These are phyloP conservation scores for Zaprionus africanus DNA, from an alignment of 1,140 invertebrate species.

Conservation along the genomic window DNA sequence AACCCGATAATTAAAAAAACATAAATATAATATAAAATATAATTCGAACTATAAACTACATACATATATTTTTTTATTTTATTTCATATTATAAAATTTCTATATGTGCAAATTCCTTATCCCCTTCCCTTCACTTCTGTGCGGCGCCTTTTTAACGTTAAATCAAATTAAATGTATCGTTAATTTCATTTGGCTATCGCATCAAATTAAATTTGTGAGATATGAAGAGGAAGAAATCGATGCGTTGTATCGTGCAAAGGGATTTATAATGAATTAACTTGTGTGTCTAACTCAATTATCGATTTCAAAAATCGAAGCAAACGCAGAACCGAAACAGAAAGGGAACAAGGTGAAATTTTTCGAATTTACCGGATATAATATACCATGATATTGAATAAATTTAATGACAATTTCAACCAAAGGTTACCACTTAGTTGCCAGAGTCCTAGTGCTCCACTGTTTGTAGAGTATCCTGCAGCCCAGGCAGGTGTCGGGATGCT, in stretches of 20 bases:
- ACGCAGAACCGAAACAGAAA: too few relatives aligned
- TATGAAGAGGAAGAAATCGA: conserved; percentile 8
- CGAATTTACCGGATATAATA: too few relatives aligned
- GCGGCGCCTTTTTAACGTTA: conserved; percentile 9
- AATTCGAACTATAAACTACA: too few relatives aligned
- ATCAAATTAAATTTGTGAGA: conserved; percentile 42
- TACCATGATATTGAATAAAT: too few relatives aligned
- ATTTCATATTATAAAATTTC: too few relatives aligned
- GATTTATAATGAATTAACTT: conserved; percentile 71
- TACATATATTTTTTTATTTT: too few relatives aligned
- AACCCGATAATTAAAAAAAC: too few relatives aligned
- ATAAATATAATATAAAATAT: too few relatives aligned
- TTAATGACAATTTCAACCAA: background rate
- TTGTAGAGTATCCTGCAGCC: conserved; percentile 13
- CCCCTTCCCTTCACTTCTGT: conserved; percentile 9
- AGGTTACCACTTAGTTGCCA: background rate
- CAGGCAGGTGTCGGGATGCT: conserved; percentile 32
- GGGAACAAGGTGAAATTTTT: background rate
- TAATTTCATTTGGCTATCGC: conserved; percentile 65
- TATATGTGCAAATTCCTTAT: too few relatives aligned
- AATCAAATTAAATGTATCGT: conserved; percentile 49
- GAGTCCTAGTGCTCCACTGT: background rate
- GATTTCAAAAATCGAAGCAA: conserved; percentile 61
- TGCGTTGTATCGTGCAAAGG: background rate
- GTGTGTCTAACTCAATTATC: conserved; percentile 70